Base-by-base conservation (phyloP, 2,113 vertebrate genomes). In the Ictalurus furcatus region DNA sequence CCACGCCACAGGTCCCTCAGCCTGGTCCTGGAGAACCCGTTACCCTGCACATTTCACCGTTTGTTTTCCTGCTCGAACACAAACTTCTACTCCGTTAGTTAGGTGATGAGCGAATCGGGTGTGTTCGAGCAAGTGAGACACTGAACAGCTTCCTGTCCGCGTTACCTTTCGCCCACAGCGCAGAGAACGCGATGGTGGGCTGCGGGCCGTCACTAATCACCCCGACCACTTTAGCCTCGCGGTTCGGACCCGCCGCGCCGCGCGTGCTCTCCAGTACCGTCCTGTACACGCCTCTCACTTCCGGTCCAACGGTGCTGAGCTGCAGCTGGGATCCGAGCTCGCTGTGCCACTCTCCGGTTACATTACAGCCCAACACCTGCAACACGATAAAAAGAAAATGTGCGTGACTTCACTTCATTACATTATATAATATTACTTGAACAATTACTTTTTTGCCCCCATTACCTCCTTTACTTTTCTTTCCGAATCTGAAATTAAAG, bases 101-200 rank as follows among this genome's bases (percentile, higher is more conserved):
- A 52, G 5, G 6, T 54, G 4, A 17, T 52, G 2, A 79, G 12
- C 16, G 28, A 6, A 25, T 44, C 21, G 21, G 74, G 6, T 74
- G 71, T 71, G 34, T 74, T 21, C 0, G 34, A 40, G 17, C 48
- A 79, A 48, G 48, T n/a, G 40, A 14, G 6, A 5, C 44, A 28
- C 40, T 28, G 7, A 37, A 21, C 11, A 19, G 16, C n/a, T 56
- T 17, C n/a, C 79, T 17, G n/a, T 12, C 0, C 11, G n/a, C 4
- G 14, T 84, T 85, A 92, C 91, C 91, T 87, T 80, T 86, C 21
- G 79, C 59, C 92, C 92, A 92, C 82, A 88, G 44, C 73, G 91
- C 92, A 3, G 90, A 89, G 23, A 92, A 91, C 19, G 91, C 89
- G 37, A 92, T 21, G 25, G 89, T 61, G 52, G 92, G 89, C 23